Percentiles rank a stretch among this genome's conserved stretches.
phyloP scores from a whole-genome alignment of 2,113 vertebrate species.

The Macquaria ambigua region DNA sequence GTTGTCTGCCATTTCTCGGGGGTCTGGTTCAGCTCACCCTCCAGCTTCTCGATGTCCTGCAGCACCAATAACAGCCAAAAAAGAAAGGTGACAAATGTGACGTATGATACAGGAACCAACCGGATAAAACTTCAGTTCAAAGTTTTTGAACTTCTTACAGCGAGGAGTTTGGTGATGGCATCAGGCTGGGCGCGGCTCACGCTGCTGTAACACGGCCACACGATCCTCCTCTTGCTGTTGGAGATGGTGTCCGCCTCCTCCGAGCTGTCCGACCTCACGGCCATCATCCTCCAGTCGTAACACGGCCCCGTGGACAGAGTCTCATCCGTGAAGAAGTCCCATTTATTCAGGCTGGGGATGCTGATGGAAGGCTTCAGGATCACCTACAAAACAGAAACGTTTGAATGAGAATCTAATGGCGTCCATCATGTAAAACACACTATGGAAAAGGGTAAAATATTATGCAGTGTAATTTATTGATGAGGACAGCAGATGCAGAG shows the following conservation, averaged over 20 bases:
- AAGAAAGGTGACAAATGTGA: not conserved
- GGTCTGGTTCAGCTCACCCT: constrained; percentile 90
- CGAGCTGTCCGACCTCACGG: constrained; percentile 74
- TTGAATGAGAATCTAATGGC: not conserved
- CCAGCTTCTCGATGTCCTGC: constrained; percentile 95
- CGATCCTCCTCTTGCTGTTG: constrained; percentile 91
- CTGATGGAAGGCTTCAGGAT: constrained; percentile 91
- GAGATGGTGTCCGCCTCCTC: constrained; percentile 86
- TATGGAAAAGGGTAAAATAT: not conserved
- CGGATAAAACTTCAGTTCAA: not conserved
- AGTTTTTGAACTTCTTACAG: constrained; percentile 83
- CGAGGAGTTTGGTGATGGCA: constrained; percentile 93
- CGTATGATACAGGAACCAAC: not conserved
- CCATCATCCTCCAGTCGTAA: constrained; percentile 92
- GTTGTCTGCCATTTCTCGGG: constrained; percentile 94
- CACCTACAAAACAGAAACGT: constrained; percentile 64
- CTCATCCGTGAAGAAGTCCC: constrained; percentile 96
- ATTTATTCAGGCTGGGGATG: constrained; percentile 92
- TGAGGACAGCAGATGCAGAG: too few relatives aligned
- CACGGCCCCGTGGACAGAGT: constrained; percentile 93
- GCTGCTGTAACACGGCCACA: constrained; percentile 97
- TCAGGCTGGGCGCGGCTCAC: constrained; percentile 91
- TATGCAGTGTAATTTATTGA: not conserved
- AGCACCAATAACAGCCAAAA: constrained; percentile 35
- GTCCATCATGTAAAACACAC: not conserved